Evolutionary conservation across 1,140 invertebrate genomes (phyloP).

Genomic region (Zaprionus vittiger): DNA sequence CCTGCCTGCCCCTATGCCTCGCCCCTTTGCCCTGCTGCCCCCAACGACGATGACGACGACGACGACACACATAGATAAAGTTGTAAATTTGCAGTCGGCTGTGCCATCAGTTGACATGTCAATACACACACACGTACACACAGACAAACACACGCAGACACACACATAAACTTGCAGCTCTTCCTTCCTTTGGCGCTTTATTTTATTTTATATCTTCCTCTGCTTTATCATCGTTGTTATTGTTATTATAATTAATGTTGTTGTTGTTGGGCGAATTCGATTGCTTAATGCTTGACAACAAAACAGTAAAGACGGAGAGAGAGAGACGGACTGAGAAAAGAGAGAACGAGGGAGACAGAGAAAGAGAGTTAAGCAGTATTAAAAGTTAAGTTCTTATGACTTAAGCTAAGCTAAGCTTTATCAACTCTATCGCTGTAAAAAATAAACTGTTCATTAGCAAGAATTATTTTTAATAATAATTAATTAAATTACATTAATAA

Average conservation of each 20-base stretch:
- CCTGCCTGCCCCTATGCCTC: neutral
- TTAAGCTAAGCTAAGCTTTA: too few relatives aligned
- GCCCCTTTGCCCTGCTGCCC: neutral
- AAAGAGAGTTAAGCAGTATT: too few relatives aligned
- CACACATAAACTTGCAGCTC: slow-evolving; percentile 17
- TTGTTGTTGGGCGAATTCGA: slow-evolving; percentile 40
- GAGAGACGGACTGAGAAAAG: too few relatives aligned
- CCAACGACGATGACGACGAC: neutral
- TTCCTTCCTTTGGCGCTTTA: slow-evolving; percentile 67
- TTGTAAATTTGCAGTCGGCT: slow-evolving; percentile 71
- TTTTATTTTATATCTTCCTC: slow-evolving; percentile 71
- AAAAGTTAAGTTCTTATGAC: too few relatives aligned
- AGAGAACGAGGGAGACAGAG: too few relatives aligned
- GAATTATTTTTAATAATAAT: too few relatives aligned
- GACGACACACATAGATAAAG: slow-evolving; percentile 79
- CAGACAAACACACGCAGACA: slow-evolving; percentile 1
- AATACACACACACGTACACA: slow-evolving; percentile 53
- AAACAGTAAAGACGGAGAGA: neutral
- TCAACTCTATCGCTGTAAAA: neutral
- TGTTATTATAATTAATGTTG: slow-evolving; percentile 47
- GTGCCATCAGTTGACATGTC: slow-evolving; percentile 72
- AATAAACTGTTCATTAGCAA: too few relatives aligned
- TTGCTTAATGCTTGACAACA: slow-evolving; percentile 27
- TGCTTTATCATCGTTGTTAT: slow-evolving; percentile 64
- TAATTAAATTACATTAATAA: too few relatives aligned